These are phyloP conservation scores for Halcyon senegalensis DNA, from an alignment of 2,113 vertebrate genomes.

Conservation along the genomic window DNA sequence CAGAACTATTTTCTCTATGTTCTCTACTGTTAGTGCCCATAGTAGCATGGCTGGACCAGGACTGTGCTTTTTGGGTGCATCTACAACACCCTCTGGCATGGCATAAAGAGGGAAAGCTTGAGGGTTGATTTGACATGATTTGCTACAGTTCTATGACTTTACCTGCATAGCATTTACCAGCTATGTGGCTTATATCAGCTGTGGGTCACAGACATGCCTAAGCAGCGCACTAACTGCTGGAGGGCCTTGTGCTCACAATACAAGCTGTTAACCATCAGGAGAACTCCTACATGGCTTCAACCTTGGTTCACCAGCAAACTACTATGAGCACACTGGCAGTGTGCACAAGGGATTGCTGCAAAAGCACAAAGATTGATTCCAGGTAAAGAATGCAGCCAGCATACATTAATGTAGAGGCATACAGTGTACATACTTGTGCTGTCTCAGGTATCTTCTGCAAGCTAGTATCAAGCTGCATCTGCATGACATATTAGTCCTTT, in stretches of 20 bases:
- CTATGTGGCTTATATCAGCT: neutral
- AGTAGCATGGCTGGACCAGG: neutral
- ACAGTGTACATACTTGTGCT: neutral
- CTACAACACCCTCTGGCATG: neutral
- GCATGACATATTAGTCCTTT: neutral
- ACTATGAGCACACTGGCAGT: neutral
- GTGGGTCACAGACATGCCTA: neutral
- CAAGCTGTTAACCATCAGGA: neutral
- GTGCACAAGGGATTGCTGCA: neutral
- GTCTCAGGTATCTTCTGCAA: neutral
- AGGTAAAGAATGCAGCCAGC: neutral
- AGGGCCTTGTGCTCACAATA: neutral
- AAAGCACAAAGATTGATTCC: neutral
- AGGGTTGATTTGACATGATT: neutral
- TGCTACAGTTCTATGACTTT: neutral
- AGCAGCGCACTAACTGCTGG: neutral
- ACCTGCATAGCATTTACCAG: neutral
- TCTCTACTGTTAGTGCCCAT: neutral
- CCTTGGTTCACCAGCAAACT: neutral
- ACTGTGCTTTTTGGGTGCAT: neutral
- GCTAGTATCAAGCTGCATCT: neutral
- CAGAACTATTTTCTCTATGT: neutral
- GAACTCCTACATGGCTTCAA: neutral
- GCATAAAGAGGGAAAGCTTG: neutral
- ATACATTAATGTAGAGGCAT: neutral